Evolutionary conservation across 1,140 invertebrate species (phyloP), one percentile per base, ranked within the genome.

Genomic region (Steinernema khuongi): DNA sequence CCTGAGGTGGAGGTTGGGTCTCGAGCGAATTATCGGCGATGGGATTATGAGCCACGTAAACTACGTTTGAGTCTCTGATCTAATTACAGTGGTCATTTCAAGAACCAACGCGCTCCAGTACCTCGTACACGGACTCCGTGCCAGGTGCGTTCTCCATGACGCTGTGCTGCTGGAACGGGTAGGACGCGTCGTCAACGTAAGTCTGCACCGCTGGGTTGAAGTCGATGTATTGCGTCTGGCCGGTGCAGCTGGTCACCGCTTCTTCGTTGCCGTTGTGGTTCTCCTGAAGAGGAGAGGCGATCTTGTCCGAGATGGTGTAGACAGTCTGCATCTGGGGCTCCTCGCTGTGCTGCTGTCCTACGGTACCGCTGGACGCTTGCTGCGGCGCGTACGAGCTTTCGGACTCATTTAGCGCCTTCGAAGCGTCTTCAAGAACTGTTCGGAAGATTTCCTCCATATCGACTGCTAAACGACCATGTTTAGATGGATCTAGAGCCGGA

Each of bases 371-470:
- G 26, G 19, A 7, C 19, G 50, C 50, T 11, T 14, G 11, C 50
- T 60, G 50, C 22, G 14, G 50, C 4, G 14, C 11, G 50, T 60
- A 60, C 11, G 50, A 14, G 50, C 19, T 26, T 22, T 60, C 50
- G 4, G 50, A 60, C 2, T 60, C 50, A 22, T 60, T 60, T 22
- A 60, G 26, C 11, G 50, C 50, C 26, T 26, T 60, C 22, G 50
- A 60, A 7, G 50, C 50, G 19, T 60, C 50, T 22, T 60, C 50
- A 4, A 60, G 50, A 7, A 60, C 50, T 17, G 50, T 60, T 7
- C 50, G 50, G 50, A 60, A 60, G 22, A 60, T 60, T 22, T 60
- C 50, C 26, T 60, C 50, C 50, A 60, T 60, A 22, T 60, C 50
- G 2, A 60, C 50, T n/a, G 50, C 50, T 60, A 60, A 60, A 11